Percentiles rank a stretch among this genome's conserved stretches.
phyloP scores from a whole-genome alignment of 2,797 vertebrate genomes.

The Girardinus metallicus region DNA sequence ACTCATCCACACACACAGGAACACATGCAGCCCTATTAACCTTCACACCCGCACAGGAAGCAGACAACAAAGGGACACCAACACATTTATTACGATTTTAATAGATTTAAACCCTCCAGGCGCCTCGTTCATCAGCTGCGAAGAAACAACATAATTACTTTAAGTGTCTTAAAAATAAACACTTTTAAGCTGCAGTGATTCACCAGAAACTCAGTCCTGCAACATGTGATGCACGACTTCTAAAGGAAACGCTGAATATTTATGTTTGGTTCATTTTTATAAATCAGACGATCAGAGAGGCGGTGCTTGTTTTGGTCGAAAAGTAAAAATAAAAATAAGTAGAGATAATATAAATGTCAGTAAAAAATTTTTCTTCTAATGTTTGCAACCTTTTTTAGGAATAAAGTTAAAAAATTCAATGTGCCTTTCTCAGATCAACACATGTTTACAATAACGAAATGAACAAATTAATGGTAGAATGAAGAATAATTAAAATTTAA shows the following conservation, averaged over 20 bases:
- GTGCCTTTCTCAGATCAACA: too few species aligned
- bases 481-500: too few species aligned
- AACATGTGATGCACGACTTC: not conserved
- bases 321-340: too few species aligned
- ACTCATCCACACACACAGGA: conserved; percentile 42
- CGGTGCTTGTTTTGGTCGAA: too few species aligned
- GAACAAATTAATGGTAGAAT: too few species aligned
- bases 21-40: conserved; percentile 12
- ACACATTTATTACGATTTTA: not conserved
- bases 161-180: conserved; percentile 1
- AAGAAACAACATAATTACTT: not conserved
- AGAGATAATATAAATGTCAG: too few species aligned
- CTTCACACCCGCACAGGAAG: conserved; percentile 6
- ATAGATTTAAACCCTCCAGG: not conserved
- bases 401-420: too few species aligned
- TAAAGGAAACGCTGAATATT: not conserved
- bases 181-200: not conserved
- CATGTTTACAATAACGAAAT: too few species aligned
- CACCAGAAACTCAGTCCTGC: not conserved
- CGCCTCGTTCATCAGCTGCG: not conserved
- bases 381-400: too few species aligned
- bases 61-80: not conserved
- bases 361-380: too few species aligned
- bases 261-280: not conserved
- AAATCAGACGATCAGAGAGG: not conserved